Evolutionary conservation across 2,797 vertebrate genomes (phyloP), one percentile per base, ranked within the genome.

Genomic region (Crotalus adamanteus): DNA sequence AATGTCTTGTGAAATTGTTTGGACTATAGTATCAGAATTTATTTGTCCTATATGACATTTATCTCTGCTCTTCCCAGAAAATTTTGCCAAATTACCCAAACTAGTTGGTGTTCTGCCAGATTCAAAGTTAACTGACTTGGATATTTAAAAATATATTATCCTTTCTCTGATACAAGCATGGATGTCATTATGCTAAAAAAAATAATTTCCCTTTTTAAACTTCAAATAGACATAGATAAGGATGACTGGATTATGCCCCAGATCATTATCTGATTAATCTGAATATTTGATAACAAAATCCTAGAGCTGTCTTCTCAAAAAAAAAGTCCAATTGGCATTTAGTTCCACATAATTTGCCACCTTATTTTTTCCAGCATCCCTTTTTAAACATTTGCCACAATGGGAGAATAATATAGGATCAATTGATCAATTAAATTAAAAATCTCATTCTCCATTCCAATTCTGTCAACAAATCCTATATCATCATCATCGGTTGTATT

Each of bases 41-140:
- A 93, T 96, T 93, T 95, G 85, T 69, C 59, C 94, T 73, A 93
- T 92, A 83, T 89, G 59, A 85, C n/a, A 92, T 61, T 91, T 93
- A 83, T 93, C 87, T 90, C 47, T 55, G 61, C 73, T 86, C 69
- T 96, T 95, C 90, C 89, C 93, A 94, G 93, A 92, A 95, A 94
- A 87, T 8, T 86, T 61, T 31, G 28, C 42, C 78, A 61, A 53
- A 86, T 91, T 61, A 61, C 42, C 12, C 18, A 63, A 86, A 47
- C 42, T 91, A 86, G 53, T 63, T 93, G 78, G 87, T 69, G 37
- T 59, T 31, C 14, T 93, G 63, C 42, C 91, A 86, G 12, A 61
- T 59, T 94, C 61, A 87, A 51, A 61, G 14, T 91, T 11, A 92
- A 61, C 18, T 90, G 26, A 20, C 0, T 0, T 59, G 51, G 4